These are phyloP conservation scores for Hypomesus transpacificus DNA, from an alignment of 2,113 vertebrate species.

Conservation along the genomic window DNA sequence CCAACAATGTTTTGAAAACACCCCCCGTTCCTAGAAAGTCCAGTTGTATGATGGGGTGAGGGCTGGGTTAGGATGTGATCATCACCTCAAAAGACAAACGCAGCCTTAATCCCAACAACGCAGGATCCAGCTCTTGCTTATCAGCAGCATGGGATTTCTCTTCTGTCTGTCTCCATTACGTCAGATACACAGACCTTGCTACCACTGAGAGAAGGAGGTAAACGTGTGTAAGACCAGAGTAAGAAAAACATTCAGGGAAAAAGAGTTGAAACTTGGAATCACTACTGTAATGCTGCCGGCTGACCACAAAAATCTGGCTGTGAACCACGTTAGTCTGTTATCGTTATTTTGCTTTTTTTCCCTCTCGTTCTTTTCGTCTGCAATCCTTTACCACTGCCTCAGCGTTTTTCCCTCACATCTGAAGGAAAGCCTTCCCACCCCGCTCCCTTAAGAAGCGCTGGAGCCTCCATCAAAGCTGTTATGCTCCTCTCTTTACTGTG, in stretches of 20 bases:
- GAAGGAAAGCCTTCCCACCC: slow-evolving; percentile 77
- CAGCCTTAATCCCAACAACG: slow-evolving; percentile 7
- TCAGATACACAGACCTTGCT: slow-evolving; percentile 16
- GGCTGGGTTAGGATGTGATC: slow-evolving; percentile 9
- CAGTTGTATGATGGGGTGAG: slow-evolving; percentile 2
- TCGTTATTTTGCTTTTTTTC: slow-evolving; percentile 59
- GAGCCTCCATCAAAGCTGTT: slow-evolving; percentile 74
- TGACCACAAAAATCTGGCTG: slow-evolving; percentile 71
- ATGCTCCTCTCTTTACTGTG: slow-evolving; percentile 60
- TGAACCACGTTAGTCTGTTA: slow-evolving; percentile 62
- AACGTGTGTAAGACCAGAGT: slow-evolving; percentile 28
- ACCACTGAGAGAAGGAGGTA: slow-evolving; percentile 36
- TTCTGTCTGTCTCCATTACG: slow-evolving; percentile 38
- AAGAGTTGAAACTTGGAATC: slow-evolving; percentile 54
- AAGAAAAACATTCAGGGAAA: slow-evolving; percentile 50
- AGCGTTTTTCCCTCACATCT: slow-evolving; percentile 74
- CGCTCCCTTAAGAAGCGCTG: slow-evolving; percentile 74
- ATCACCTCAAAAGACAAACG: slow-evolving; percentile 16
- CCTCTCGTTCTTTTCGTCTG: slow-evolving; percentile 54
- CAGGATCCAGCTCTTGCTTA: slow-evolving; percentile 11
- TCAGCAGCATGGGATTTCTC: slow-evolving; percentile 1
- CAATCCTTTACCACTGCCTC: slow-evolving; percentile 64
- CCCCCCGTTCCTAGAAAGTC: background rate
- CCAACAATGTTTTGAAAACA: background rate
- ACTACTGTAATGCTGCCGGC: slow-evolving; percentile 57